A percentile compares a stretch with the other conserved stretches of the same genome.
Conservation (phyloP, 2,113 vertebrate species). For the Rhynchomys soricoides region DNA sequence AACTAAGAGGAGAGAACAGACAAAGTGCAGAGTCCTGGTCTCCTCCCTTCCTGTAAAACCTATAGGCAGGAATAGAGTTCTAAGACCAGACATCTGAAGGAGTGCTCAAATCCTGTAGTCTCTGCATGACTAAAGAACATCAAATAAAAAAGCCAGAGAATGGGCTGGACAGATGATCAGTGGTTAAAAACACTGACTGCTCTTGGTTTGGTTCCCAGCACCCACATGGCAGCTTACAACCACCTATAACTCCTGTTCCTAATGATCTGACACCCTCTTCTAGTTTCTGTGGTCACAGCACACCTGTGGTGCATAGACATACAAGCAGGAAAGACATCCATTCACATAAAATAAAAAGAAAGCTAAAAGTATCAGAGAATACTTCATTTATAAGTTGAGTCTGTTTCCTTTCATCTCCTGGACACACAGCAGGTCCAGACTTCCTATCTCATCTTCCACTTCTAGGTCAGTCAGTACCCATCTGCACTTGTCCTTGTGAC, state of each 20-base stretch:
- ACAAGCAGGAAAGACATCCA: neutral
- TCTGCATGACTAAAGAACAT: neutral
- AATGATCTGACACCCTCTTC: neutral
- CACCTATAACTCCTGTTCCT: neutral
- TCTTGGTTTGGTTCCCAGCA: neutral
- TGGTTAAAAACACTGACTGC: neutral
- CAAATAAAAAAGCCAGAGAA: neutral
- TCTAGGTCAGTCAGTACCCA: neutral
- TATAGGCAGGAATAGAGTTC: neutral
- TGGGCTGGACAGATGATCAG: neutral
- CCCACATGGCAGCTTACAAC: neutral
- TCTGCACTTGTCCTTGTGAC: neutral
- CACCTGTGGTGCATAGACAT: neutral
- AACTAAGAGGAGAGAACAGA: neutral
- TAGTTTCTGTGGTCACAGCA: neutral
- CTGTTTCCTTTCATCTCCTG: neutral
- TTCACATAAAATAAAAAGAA: neutral
- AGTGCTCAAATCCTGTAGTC: neutral
- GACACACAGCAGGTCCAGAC: fast-evolving
- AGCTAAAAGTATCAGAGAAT: neutral
- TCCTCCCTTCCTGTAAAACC: neutral
- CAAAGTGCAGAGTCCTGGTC: neutral
- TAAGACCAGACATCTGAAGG: neutral
- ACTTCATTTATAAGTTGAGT: neutral
- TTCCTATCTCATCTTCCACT: neutral